Evolutionary conservation across 2,888 invertebrate species (phyloP).

Genomic region (Parthenolecanium corni): DNA sequence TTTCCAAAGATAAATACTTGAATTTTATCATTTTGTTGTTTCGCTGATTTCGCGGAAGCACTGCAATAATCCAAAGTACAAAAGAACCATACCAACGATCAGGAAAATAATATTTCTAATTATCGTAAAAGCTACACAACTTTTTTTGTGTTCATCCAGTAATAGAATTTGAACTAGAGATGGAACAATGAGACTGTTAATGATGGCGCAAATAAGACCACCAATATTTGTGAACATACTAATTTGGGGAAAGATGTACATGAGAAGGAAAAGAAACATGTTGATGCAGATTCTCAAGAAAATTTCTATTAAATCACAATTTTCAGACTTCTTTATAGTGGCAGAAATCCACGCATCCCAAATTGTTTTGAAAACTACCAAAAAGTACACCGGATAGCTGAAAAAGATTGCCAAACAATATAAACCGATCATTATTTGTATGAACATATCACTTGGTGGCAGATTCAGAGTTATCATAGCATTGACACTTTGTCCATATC

Average conservation of each 20-base stretch:
- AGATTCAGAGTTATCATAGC: conserved; percentile 14
- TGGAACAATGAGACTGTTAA: conserved; percentile 16
- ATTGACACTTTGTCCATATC: conserved; percentile 4
- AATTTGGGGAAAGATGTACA: conserved; percentile 1
- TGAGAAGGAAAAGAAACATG: neutral
- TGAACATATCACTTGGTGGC: neutral
- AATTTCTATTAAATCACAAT: neutral
- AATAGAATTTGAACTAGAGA: conserved; percentile 5
- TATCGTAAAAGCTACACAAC: neutral
- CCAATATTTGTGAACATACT: conserved; percentile 12
- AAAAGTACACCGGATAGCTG: conserved; percentile 7
- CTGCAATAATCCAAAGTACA: conserved; percentile 5
- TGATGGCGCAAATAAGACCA: conserved; percentile 11
- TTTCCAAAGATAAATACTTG: too few relatives aligned
- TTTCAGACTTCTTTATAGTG: neutral
- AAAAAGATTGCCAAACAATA: conserved; percentile 10
- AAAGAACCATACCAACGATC: neutral
- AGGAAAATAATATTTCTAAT: neutral
- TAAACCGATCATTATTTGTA: conserved; percentile 1
- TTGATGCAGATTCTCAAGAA: conserved; percentile 4
- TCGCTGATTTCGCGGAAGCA: conserved; percentile 6
- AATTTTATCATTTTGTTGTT: too few relatives aligned
- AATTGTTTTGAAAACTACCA: conserved; percentile 14
- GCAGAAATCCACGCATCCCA: conserved; percentile 17
- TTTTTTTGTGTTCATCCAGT: neutral